Evolutionary conservation across 2,797 vertebrate species (phyloP), one percentile per base, ranked within the genome.

Genomic region (Sebastiscus tertius): DNA sequence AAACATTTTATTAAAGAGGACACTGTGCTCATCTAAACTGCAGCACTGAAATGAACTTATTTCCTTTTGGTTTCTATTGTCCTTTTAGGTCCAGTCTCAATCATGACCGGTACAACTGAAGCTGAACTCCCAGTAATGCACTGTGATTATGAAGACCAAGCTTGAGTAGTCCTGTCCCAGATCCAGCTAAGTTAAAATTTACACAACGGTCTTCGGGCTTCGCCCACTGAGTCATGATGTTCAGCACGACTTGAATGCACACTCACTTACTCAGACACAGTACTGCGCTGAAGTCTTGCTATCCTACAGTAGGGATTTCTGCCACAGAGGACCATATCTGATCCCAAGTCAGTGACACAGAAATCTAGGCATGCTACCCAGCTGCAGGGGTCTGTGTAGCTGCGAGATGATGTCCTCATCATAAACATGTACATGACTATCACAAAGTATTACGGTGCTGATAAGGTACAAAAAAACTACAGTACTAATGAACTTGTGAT

Each of bases 211-310:
- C 80, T 89, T 80, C 79, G 52, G 77, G 79, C 68, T 92, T 90
- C 75, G 70, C 85, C 89, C 85, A 83, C 84, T 88, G 88, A 93
- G 77, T 93, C 86, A 92, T 85, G 77, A 80, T 81, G 79, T 72
- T 91, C 74, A 75, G 72, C 82, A 89, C 79, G 71, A 87, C 86
- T 87, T 81, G 68, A 87, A 79, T 54, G 75, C 74, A 75, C 64
- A 69, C 56, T 85, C 76, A 68, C 83, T 88, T 74, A 63, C 81
- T 83, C 74, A 69, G 72, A 86, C 79, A 88, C 69, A 72, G 82
- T 71, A 74, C 81, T 85, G 84, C 68, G n/a, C 60, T 29, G 27
- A 83, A 67, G 74, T 81, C 78, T 82, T 83, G 71, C 79, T 84
- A 85, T 87, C 62, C 46, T 49, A 49, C 39, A 42, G 69, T 71